Percentiles rank a stretch among this genome's conserved stretches.
Conservation (phyloP, 1,140 invertebrate species). For the Aphaenogaster ashmeadi region DNA sequence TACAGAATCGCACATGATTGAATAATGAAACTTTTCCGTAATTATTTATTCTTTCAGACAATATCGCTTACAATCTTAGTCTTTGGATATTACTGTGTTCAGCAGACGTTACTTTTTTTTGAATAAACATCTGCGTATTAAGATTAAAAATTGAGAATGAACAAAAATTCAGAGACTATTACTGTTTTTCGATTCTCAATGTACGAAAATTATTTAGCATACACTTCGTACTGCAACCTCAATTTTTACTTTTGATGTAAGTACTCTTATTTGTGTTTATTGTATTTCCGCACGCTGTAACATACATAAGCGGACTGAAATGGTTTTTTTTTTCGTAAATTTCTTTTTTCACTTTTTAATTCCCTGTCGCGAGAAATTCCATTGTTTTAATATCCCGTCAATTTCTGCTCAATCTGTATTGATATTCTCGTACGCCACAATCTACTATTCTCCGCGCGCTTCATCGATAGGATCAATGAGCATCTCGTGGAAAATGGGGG, state of each 20-base stretch:
- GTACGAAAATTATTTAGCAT: neutral
- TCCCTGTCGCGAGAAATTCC: neutral
- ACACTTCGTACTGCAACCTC: neutral
- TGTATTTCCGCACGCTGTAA: neutral
- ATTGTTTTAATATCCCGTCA: constrained; percentile 1
- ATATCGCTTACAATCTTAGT: too few relatives aligned
- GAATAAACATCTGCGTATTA: too few relatives aligned
- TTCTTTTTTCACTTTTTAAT: neutral
- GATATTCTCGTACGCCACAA: constrained; percentile 8
- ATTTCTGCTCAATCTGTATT: neutral
- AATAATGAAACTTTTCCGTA: too few relatives aligned
- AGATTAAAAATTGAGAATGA: too few relatives aligned
- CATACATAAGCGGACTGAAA: neutral
- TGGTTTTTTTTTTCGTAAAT: neutral
- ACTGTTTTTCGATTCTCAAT: too few relatives aligned
- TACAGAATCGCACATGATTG: too few relatives aligned
- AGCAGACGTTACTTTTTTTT: too few relatives aligned
- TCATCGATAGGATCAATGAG: neutral
- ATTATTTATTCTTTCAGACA: too few relatives aligned
- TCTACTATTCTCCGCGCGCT: neutral
- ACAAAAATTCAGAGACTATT: too few relatives aligned
- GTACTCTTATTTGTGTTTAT: neutral
- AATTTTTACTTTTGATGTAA: neutral
- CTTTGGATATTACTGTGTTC: too few relatives aligned
- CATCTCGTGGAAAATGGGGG: neutral